phyloP scores from a whole-genome alignment of 2,888 invertebrate species.

The Muscina levida region DNA sequence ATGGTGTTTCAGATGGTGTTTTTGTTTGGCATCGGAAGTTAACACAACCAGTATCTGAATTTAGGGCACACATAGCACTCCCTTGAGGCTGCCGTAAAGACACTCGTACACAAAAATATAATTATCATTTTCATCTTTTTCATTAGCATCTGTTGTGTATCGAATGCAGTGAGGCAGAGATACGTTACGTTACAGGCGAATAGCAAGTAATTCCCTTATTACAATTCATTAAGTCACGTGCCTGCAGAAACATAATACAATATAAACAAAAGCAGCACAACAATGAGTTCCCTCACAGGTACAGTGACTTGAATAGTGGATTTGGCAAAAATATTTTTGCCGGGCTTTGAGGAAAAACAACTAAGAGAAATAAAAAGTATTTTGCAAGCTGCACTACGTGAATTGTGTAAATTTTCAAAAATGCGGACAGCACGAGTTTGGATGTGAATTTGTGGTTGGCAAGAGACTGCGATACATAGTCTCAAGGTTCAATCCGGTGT shows the following conservation, averaged over 20 bases:
- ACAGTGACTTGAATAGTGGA: background rate
- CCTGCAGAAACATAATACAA: too few relatives aligned
- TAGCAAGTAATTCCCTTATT: background rate
- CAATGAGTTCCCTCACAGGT: background rate
- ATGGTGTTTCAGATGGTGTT: background rate
- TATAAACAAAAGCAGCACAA: background rate
- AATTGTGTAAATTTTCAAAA: too few relatives aligned
- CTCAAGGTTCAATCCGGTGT: too few relatives aligned
- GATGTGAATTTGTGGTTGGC: too few relatives aligned
- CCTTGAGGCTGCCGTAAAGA: background rate
- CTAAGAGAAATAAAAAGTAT: too few relatives aligned
- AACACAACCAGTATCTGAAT: background rate
- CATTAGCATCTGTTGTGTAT: background rate
- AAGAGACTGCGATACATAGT: too few relatives aligned
- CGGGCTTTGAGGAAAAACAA: too few relatives aligned
- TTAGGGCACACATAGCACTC: background rate
- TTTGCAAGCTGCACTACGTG: too few relatives aligned
- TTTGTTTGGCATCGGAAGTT: conserved; percentile 3
- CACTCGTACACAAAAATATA: background rate
- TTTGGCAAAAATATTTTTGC: too few relatives aligned
- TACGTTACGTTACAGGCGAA: background rate
- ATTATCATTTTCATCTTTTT: background rate
- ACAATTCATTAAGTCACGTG: conserved; percentile 21
- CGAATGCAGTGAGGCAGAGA: background rate
- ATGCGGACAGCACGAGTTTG: too few relatives aligned